A percentile compares a stretch with the other conserved stretches of the same genome.
Evolutionary conservation across 2,888 invertebrate genomes (phyloP).

Genomic region (Nephrocerus scutellatus): DNA sequence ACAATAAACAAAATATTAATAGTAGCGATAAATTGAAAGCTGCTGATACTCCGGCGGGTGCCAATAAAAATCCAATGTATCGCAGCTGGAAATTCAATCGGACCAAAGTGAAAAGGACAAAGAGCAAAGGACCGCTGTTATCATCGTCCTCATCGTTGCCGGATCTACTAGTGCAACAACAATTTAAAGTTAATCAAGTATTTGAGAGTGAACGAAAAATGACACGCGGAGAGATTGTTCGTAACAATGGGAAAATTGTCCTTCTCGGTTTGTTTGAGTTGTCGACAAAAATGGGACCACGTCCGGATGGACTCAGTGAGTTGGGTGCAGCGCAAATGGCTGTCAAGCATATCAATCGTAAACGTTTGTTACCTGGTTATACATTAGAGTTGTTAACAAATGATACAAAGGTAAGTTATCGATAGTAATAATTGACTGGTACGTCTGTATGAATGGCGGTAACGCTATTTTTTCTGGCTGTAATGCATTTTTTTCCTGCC

Average conservation of each 20-base stretch:
- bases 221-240: slow-evolving; percentile 32
- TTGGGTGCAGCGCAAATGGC: slow-evolving; percentile 72
- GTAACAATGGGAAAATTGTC: slow-evolving; percentile 52
- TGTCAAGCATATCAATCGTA: slow-evolving; percentile 69
- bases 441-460: too few species aligned
- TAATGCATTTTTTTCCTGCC: too few species aligned
- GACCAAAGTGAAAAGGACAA: slow-evolving; percentile 38
- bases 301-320: slow-evolving; percentile 66
- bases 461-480: too few species aligned
- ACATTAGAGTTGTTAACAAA: slow-evolving; percentile 69
- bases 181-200: slow-evolving; percentile 46
- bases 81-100: slow-evolving; percentile 30
- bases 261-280: slow-evolving; percentile 76
- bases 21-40: too few species aligned
- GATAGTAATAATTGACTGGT: background rate
- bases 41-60: too few species aligned
- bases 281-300: slow-evolving; percentile 56
- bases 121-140: slow-evolving; percentile 23
- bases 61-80: slow-evolving; percentile 7
- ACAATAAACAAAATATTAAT: too few species aligned
- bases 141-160: slow-evolving; percentile 9
- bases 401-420: slow-evolving; percentile 69
- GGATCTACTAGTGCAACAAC: slow-evolving; percentile 25
- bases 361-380: slow-evolving; percentile 62
- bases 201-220: slow-evolving; percentile 44